Evolutionary conservation across 2,888 invertebrate species (phyloP).

Genomic region (Gerris lacustris): DNA sequence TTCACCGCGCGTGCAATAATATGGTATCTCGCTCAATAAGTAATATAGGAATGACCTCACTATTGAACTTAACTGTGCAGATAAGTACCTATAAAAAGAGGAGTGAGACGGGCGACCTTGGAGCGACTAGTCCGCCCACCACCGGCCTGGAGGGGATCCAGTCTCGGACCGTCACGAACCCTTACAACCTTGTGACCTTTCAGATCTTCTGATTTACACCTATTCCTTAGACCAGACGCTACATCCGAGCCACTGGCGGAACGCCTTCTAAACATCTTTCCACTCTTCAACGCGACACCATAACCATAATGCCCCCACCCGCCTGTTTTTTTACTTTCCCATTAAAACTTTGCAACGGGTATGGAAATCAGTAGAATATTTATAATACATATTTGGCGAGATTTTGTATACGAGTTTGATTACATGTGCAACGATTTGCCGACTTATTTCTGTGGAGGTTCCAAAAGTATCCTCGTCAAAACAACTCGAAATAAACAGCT

Average conservation of each 20-base stretch:
- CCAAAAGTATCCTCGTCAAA: no score
- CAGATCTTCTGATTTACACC: not conserved
- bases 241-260: not conserved
- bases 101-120: not conserved
- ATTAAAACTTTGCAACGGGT: no score
- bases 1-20: not conserved
- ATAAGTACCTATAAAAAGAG: not conserved
- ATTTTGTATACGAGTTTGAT: no score
- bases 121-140: not conserved
- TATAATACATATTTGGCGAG: no score
- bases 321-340: no score
- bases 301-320: no score
- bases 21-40: not conserved
- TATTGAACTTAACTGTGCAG: constrained; percentile 3
- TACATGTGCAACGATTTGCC: no score
- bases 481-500: no score
- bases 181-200: not conserved
- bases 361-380: no score
- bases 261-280: no score
- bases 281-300: no score
- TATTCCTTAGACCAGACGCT: not conserved
- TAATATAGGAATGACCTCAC: constrained; percentile 5
- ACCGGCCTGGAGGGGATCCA: not conserved
- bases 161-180: not conserved
- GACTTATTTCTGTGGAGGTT: no score